Conservation (phyloP, 2,888 invertebrate species). For the Xanthostigma xanthostigma region DNA sequence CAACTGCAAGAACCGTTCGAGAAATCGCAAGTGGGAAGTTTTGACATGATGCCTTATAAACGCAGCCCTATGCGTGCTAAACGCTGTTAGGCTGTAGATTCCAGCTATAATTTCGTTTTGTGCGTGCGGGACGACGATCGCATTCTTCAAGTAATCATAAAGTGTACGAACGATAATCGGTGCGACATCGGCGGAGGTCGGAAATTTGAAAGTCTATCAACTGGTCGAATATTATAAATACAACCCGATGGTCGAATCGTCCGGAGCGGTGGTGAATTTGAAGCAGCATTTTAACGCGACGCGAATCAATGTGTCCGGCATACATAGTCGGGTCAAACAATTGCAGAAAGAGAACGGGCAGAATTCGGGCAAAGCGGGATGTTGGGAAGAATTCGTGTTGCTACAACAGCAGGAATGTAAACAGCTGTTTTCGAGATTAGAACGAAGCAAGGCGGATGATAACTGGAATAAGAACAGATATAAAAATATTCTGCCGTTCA, state of each 20-base stretch:
- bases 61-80: constrained; percentile 98
- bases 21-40: constrained; percentile 87
- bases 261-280: constrained; percentile 86
- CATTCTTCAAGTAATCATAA: constrained; percentile 94
- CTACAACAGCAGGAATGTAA: constrained; percentile 92
- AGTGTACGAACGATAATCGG: constrained; percentile 66
- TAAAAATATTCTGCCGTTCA: constrained; percentile 97
- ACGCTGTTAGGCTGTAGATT: constrained; percentile 84
- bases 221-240: constrained; percentile 90
- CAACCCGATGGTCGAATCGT: constrained; percentile 96
- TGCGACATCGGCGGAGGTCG: constrained; percentile 96
- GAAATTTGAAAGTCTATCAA: constrained; percentile 78
- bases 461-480: constrained; percentile 94
- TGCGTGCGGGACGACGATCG: constrained; percentile 88
- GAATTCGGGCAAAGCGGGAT: constrained; percentile 69
- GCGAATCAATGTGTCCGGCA: constrained; percentile 75
- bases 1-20: constrained; percentile 98
- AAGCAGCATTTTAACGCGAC: constrained; percentile 95
- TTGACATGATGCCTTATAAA: constrained; percentile 99
- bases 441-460: constrained; percentile 83
- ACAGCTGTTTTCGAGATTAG: constrained; percentile 83
- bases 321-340: constrained; percentile 84
- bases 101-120: constrained; percentile 89
- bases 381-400: constrained; percentile 98
- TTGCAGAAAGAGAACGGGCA: constrained; percentile 75